Evolutionary conservation across 35 echinoderm and acorn worm species (phyloP), one percentile per base, ranked within the genome.

Genomic region (Heliocidaris erythrogramma): DNA sequence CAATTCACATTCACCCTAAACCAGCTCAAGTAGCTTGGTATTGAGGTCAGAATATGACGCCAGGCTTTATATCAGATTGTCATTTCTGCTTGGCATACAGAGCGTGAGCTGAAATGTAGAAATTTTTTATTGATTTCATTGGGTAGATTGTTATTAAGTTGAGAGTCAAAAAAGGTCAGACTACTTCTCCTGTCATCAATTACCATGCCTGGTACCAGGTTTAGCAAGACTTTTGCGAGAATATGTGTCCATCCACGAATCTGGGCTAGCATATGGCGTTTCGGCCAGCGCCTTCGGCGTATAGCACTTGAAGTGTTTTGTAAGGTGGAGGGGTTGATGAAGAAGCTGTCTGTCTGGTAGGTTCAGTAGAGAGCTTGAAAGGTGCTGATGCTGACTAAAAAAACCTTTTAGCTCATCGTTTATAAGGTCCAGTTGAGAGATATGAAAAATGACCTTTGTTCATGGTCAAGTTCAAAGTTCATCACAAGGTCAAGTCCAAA

Each of bases 11-110:
- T 89, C 16, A 89, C 24, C 10, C 87, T 89, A 1, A 32, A 89
- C n/a, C 87, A 89, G 16, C 87, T 89, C 87, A 35, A 89, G 31
- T 86, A 30, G 31, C 31, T 42, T 89, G 12, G 13, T 47, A 47
- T 89, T 42, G 87, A 16, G 47, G 87, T 32, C 31, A 48, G 47
- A 48, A 32, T 32, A 48, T 32, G 87, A 48, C 87, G 47, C 47
- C 87, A 21, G 31, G 87, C 31, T 89, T 32, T 47, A 32, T 47
- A 47, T 89, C 47, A n/a, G 47, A 31, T n/a, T 27, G 47, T 48
- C 87, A 48, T 89, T 89, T 89, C 87, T 89, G 87, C 87, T 2
- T 89, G 87, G 47, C 87, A 89, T 89, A 89, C 87, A 89, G 87
- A 89, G 87, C 87, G 47, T 89, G 47, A 89, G 17, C 87, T 48